Evolutionary conservation across 2,797 vertebrate genomes (phyloP).

Genomic region (Apodemus agrarius): DNA sequence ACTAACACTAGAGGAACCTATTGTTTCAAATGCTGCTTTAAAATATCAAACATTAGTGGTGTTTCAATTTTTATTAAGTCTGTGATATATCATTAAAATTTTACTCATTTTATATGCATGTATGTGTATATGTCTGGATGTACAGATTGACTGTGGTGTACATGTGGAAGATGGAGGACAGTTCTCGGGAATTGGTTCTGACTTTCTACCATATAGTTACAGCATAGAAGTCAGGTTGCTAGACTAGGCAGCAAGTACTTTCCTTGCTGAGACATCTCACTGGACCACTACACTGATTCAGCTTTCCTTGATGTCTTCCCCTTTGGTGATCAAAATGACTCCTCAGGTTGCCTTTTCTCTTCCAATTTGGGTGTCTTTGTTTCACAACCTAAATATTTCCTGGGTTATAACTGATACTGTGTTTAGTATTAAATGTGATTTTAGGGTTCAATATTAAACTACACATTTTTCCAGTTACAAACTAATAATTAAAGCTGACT

Average conservation of each 20-base stretch:
- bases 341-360: background rate
- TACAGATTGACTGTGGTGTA: background rate
- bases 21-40: background rate
- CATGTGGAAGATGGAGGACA: background rate
- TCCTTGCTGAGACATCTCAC: background rate
- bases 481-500: background rate
- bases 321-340: background rate
- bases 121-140: too few relatives aligned
- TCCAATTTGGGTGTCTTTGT: background rate
- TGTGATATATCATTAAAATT: background rate
- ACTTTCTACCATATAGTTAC: background rate
- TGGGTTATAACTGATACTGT: background rate
- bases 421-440: background rate
- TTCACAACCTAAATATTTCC: background rate
- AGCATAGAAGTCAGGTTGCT: background rate
- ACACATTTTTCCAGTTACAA: background rate
- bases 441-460: background rate
- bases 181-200: background rate
- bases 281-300: background rate
- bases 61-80: background rate
- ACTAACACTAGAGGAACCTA: too few relatives aligned
- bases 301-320: background rate
- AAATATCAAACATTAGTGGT: too few relatives aligned
- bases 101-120: too few relatives aligned
- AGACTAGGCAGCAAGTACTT: background rate